Percentiles rank a stretch among this genome's conserved stretches.
These are phyloP conservation scores for Epistrophella euchroma DNA, from an alignment of 2,888 invertebrate genomes.

Conservation along the genomic window DNA sequence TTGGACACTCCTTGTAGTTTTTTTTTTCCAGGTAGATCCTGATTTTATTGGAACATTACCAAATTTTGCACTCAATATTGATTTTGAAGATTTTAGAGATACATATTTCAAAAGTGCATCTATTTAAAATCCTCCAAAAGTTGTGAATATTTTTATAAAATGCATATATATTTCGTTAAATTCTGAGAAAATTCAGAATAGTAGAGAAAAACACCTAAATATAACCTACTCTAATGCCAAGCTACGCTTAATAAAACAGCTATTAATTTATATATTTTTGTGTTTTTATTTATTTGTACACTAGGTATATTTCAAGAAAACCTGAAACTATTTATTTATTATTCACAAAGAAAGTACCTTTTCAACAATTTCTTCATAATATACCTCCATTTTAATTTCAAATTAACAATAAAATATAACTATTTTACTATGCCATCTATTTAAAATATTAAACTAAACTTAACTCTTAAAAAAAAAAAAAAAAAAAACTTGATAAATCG, in stretches of 20 bases:
- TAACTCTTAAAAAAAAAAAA: constrained; percentile 22
- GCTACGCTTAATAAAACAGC: constrained; percentile 15
- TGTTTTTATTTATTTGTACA: constrained; percentile 31
- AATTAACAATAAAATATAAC: constrained; percentile 41
- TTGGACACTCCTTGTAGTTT: too few species aligned
- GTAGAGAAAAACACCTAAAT: neutral
- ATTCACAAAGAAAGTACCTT: constrained; percentile 65
- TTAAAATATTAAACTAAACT: constrained; percentile 18
- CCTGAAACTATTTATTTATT: constrained; percentile 57
- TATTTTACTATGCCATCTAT: constrained; percentile 50
- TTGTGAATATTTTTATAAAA: too few species aligned
- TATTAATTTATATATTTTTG: neutral
- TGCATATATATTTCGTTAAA: neutral
- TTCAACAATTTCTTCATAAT: constrained; percentile 60
- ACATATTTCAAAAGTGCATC: too few species aligned
- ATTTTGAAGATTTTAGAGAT: too few species aligned
- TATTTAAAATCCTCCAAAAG: too few species aligned
- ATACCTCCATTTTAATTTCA: constrained; percentile 58
- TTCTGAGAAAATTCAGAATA: neutral
- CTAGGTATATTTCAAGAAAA: constrained; percentile 21
- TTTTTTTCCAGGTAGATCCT: too few species aligned
- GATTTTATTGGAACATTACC: too few species aligned
- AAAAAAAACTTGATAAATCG: constrained; percentile 32
- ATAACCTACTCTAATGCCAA: constrained; percentile 63
- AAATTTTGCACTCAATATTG: too few species aligned